Evolutionary conservation across 2,113 vertebrate genomes (phyloP), one percentile per base, ranked within the genome.

Genomic region (Gobius niger): DNA sequence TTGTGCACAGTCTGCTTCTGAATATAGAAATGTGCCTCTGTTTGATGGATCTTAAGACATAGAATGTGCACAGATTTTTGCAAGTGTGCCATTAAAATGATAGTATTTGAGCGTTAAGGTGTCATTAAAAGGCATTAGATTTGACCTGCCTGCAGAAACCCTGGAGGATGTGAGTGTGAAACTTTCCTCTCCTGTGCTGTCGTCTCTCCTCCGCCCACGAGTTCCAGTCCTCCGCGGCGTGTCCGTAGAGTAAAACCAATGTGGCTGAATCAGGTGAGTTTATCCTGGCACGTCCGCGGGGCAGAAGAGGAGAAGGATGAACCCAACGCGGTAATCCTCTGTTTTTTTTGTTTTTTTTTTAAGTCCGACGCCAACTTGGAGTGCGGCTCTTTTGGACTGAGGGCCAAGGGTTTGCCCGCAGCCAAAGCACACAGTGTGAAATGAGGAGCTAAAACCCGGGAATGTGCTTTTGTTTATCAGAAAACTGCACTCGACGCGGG

Each of bases 381-480:
- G 91, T 89, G 75, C 67, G 90, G 91, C 86, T 34, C 24, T 34
- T 92, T 88, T 89, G 92, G 91, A 93, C 92, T 88, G 63, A 34
- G 89, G 93, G 92, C 91, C 92, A 92, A 91, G 84, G 93, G 92
- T 91, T 92, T 71, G 90, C 89, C 91, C 82, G 78, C 80, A 93
- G 92, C 92, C 93, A 94, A 94, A 93, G 93, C 93, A 93, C 93
- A 93, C 86, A 92, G 91, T 93, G 93, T 94, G 93, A 94, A 93
- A 93, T 93, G 93, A 94, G 91, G 88, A 91, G 92, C 93, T 93
- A 91, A 91, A 90, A 91, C 93, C 89, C 83, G 88, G 24, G 2
- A 93, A 94, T 93, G 91, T 92, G 93, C 93, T 94, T 94, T 93
- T 94, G 93, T 94, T 94, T 94, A 94, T 94, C 93, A 89, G 90